phyloP scores from a whole-genome alignment of 1,140 invertebrate genomes.

The Hestina assimilis region DNA sequence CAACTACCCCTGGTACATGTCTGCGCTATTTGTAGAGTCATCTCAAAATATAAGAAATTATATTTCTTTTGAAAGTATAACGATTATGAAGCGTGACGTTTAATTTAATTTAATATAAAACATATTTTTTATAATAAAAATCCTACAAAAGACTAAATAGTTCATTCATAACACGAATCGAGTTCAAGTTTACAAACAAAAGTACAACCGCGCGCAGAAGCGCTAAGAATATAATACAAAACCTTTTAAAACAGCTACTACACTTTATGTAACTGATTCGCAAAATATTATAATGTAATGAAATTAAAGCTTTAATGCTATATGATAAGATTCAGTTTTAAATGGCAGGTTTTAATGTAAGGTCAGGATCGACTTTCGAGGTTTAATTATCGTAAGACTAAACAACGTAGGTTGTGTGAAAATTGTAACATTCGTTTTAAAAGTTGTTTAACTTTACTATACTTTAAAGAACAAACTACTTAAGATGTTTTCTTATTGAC shows the following conservation, averaged over 20 bases:
- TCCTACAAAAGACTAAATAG: neutral
- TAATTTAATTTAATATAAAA: too few relatives aligned
- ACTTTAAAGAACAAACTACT: too few relatives aligned
- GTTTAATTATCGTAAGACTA: constrained; percentile 44
- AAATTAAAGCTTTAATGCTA: neutral
- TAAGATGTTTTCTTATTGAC: too few relatives aligned
- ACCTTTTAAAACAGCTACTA: constrained; percentile 33
- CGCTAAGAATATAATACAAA: constrained; percentile 36
- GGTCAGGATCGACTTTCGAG: constrained; percentile 38
- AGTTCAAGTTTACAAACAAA: constrained; percentile 67
- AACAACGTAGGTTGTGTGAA: constrained; percentile 40
- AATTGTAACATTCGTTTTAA: neutral
- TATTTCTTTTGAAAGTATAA: too few relatives aligned
- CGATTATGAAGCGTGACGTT: too few relatives aligned
- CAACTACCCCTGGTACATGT: too few relatives aligned
- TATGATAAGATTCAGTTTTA: neutral
- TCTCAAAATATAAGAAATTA: too few relatives aligned
- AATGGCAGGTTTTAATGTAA: constrained; percentile 27
- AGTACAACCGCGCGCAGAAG: constrained; percentile 40
- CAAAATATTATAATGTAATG: neutral
- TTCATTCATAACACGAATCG: constrained; percentile 39
- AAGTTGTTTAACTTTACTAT: neutral
- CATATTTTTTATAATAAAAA: neutral
- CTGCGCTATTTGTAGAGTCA: too few relatives aligned
- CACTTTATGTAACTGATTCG: constrained; percentile 47